Evolutionary conservation across 2,888 invertebrate species (phyloP).

Genomic region (Priocnemis perturbator): DNA sequence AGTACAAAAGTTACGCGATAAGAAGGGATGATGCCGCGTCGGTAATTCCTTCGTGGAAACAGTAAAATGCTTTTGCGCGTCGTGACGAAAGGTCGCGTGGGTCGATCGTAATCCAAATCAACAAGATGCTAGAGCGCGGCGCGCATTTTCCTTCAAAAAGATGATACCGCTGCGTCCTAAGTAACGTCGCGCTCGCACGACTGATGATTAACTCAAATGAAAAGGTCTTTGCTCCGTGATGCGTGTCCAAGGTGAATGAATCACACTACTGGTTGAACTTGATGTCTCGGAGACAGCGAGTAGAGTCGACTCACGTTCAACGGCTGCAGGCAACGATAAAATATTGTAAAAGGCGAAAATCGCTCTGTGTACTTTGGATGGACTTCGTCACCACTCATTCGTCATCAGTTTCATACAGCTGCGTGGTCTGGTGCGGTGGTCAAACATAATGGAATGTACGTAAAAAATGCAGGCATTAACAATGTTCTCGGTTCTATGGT

Average conservation of each 20-base stretch:
- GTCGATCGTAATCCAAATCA: constrained; percentile 31
- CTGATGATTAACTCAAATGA: neutral
- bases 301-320: neutral
- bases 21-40: too few relatives aligned
- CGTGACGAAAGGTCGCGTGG: constrained; percentile 29
- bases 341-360: neutral
- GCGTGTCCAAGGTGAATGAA: constrained; percentile 24
- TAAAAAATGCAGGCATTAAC: too few relatives aligned
- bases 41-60: too few relatives aligned
- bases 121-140: too few relatives aligned
- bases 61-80: too few relatives aligned
- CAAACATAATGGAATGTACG: too few relatives aligned
- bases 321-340: neutral
- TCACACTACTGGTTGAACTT: constrained; percentile 25
- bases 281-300: constrained; percentile 5
- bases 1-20: too few relatives aligned
- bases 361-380: neutral
- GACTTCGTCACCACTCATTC: too few relatives aligned
- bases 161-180: too few relatives aligned
- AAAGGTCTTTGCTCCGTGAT: constrained; percentile 32
- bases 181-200: neutral
- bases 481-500: constrained; percentile 7
- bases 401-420: too few relatives aligned
- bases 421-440: too few relatives aligned
- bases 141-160: too few relatives aligned